These are phyloP conservation scores for Gastrophryne carolinensis DNA, from an alignment of 2,797 vertebrate species.

Conservation along the genomic window DNA sequence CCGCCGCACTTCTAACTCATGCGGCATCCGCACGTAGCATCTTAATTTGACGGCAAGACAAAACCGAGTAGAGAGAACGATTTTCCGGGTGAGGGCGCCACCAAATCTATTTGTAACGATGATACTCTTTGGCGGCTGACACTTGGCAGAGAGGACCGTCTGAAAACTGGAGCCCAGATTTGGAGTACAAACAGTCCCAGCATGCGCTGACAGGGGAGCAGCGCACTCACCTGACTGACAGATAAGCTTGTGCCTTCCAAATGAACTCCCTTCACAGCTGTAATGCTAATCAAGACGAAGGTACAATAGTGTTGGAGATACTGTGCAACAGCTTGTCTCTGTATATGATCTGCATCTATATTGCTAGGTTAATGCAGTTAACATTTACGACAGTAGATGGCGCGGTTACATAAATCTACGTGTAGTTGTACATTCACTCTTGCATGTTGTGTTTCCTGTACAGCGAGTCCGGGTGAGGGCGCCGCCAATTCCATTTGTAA, in stretches of 20 bases:
- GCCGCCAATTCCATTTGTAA: not conserved
- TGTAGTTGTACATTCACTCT: no score
- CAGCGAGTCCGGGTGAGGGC: not conserved
- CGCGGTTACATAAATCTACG: no score
- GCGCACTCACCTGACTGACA: no score
- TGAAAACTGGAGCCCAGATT: not conserved
- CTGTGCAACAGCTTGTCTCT: no score
- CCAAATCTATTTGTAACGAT: not conserved
- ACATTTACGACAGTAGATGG: no score
- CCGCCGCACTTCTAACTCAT: constrained; percentile 28
- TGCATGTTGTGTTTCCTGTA: no score
- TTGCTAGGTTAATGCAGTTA: no score
- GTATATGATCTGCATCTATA: no score
- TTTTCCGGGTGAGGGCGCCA: not conserved
- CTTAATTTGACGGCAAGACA: not conserved
- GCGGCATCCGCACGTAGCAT: not conserved
- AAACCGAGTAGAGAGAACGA: not conserved
- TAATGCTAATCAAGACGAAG: no score
- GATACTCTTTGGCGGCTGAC: not conserved
- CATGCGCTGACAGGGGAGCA: not conserved
- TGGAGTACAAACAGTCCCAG: not conserved
- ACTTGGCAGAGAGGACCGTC: not conserved
- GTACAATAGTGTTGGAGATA: no score
- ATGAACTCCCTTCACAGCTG: no score
- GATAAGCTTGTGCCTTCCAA: no score